Base-by-base conservation (phyloP, 2,888 invertebrate genomes). In the Aphrophora alni region DNA sequence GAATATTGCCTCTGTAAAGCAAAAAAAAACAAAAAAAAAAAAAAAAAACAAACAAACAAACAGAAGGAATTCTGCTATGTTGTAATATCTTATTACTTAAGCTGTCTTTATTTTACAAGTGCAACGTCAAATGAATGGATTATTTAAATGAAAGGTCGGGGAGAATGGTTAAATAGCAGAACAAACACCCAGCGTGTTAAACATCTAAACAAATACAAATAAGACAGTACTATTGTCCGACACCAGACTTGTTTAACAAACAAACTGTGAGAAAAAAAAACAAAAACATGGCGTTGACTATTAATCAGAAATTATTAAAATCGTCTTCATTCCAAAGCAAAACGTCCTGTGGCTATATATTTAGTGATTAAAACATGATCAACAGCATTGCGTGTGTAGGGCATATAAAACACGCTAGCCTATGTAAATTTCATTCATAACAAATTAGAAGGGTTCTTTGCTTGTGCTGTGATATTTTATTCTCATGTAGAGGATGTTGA, bases 231-330 rank as follows among this genome's bases (percentile, higher is more conserved):
- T 21, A 59, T 59, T 59, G 59, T 59, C n/a, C 59, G 21, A 0
- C 44, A 44, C 21, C 59, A 21, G 21, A 59, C 59, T n/a, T 21
- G 59, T 59, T 59, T 59, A 33, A 59, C 59, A n/a, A 59, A 59
- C 59, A 7, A 14, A n/a, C n/a, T n/a, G n/a, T n/a, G 33, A 3
- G 33, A 33, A 33, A 8, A 33, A 44, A 44, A 44, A n/a, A n/a
- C n/a, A n/a, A 44, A 44, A 44, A 7, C 44, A 4, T 17, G 44
- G 2, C 2, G 59, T 59, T 59, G 59, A n/a, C 21, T 59, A 59
- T 59, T 59, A 59, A 59, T 59, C 5, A 59, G 59, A 59, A 59
- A 59, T 59, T 59, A 59, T 59, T 59, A 59, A 59, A 59, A 59
- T 59, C 12, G n/a, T 59, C 10, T 59, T 21, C 59, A 59, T 59